Base-by-base conservation (phyloP, 2,797 vertebrate genomes). In the Sardinella longiceps region DNA sequence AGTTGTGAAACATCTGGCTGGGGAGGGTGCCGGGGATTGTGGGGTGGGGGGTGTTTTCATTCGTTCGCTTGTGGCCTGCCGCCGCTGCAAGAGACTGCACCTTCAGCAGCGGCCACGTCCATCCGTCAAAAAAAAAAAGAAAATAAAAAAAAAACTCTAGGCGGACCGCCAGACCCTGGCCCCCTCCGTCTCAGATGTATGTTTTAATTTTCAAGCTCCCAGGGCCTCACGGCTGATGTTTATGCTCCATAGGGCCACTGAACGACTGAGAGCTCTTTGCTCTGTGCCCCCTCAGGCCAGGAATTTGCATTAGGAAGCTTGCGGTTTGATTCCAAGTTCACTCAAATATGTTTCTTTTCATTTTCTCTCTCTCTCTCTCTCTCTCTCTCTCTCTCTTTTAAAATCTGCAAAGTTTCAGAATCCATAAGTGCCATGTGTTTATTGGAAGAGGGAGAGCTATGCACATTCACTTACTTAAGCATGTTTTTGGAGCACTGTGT, bases 1-100 rank as follows among this genome's bases (percentile, higher is more conserved):
- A 82, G 85, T 63, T 81, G 85, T 39, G 70, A 39, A 86, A 83
- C 88, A 84, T 88, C 81, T 88, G 70, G 84, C n/a, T 39, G 86
- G 82, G 51, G 77, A 85, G 82, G 51, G 77, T 66, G 74, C 23
- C 37, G 10, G 48, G 30, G 66, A 25, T n/a, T n/a, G n/a, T n/a
- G n/a, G n/a, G n/a, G n/a, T 33, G 23, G 82, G 70, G 66, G 60
- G 66, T 63, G 23, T 74, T 80, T 82, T 87, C 56, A 84, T 80
- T 70, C 43, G 51, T 20, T 53, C 51, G 51, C 51, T 53, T 20
- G 51, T 77, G 5, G 70, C 20, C 37, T 20, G 33, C 33, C 15
- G 66, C 66, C 30, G 66, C 25, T 12, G 11, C 33, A 5, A 77
- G 70, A 77, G 37, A 60, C 83, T 25, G 45, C 74, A 80, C 74